Evolutionary conservation across 2,113 vertebrate genomes (phyloP), one percentile per base, ranked within the genome.

Genomic region (Xiphophorus hellerii): DNA sequence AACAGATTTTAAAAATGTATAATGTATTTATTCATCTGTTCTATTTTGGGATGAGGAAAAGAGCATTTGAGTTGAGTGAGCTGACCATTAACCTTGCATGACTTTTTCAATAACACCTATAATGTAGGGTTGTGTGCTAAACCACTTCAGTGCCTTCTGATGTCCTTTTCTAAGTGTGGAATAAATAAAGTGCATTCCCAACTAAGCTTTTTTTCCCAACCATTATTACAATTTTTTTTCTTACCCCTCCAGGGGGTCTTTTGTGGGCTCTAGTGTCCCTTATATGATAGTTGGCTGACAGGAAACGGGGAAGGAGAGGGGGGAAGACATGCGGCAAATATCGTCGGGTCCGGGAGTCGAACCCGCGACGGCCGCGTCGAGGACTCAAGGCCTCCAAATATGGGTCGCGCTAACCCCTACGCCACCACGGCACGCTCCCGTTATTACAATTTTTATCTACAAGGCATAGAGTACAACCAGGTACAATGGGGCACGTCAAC

Each of bases 131-230:
- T 88, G 72, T 79, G 84, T 92, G 84, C 86, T 89, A 85, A 88
- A 90, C 90, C 86, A 89, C 88, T 89, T 88, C 85, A 92, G 93
- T 93, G 93, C 93, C 93, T 93, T 93, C 82, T 84, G 84, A 90
- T 87, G 83, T 92, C 80, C 66, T 91, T 93, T 93, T 91, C 76
- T 90, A 93, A 90, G 88, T 90, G 89, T 93, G 92, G 83, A 90
- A 92, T 90, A 90, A 93, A 93, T 91, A 92, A 93, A 92, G 80
- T 89, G 90, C 91, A 92, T 93, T 93, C 91, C 90, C 87, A 83
- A 92, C 86, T 81, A 82, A 89, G 73, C 22, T 20, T 13, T 42
- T 42, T 42, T 42, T 5, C 3, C 14, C 22, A n/a, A 33, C 25
- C 5, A 7, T 71, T 0, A 62, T 76, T 77, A 9, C 37, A 27